Percentiles rank a stretch among this genome's conserved stretches.
Evolutionary conservation across 2,113 vertebrate species (phyloP).

Genomic region (Tichodroma muraria): DNA sequence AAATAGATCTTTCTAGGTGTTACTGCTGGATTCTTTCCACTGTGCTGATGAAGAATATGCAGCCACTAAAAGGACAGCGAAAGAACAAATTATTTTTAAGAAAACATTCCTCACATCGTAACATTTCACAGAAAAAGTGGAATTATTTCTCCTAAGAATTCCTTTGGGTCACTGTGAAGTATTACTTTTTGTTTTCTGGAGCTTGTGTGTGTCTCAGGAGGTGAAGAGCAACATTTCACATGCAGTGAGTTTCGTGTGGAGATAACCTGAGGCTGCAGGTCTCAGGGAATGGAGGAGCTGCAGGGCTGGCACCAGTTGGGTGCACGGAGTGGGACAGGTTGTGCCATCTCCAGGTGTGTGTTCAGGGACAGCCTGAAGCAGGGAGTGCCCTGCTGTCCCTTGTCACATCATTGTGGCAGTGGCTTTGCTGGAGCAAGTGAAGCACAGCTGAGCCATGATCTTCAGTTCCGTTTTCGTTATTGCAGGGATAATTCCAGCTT

Average conservation of each 20-base stretch:
- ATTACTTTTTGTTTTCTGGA: neutral
- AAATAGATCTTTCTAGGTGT: neutral
- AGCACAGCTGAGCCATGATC: neutral
- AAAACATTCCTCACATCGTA: neutral
- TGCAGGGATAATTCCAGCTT: neutral
- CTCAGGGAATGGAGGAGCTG: neutral
- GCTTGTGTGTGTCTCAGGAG: neutral
- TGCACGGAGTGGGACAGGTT: accelerated
- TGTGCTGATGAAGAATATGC: neutral
- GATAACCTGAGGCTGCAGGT: accelerated
- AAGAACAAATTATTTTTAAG: neutral
- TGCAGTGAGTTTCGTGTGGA: neutral
- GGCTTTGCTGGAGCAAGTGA: neutral
- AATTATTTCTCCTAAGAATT: neutral
- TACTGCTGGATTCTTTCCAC: neutral
- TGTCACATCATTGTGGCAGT: neutral
- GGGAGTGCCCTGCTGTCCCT: neutral
- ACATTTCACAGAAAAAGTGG: neutral
- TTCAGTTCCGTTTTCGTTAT: neutral
- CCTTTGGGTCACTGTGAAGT: neutral
- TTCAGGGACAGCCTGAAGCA: neutral
- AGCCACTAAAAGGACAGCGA: neutral
- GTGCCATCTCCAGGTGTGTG: neutral
- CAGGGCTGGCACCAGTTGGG: neutral
- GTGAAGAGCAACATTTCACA: neutral